These are phyloP conservation scores for Laticauda colubrina DNA, from an alignment of 2,113 vertebrate genomes.

Conservation along the genomic window DNA sequence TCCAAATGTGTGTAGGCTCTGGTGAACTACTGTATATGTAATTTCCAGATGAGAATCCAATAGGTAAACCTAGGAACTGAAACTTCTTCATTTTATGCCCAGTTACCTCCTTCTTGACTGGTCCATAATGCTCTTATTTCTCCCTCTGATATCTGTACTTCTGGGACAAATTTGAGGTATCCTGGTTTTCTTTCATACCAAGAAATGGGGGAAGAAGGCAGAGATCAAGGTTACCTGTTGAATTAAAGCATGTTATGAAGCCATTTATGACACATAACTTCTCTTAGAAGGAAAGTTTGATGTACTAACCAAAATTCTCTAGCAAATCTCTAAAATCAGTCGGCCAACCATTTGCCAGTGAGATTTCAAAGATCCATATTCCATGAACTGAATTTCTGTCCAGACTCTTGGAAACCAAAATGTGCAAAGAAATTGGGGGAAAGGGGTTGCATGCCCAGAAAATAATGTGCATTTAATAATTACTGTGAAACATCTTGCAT, in stretches of 20 bases:
- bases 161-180: not conserved
- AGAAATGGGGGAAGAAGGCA: not conserved
- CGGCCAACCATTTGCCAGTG: not conserved
- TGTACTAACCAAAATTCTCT: not conserved
- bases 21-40: not conserved
- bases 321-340: not conserved
- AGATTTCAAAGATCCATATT: not conserved
- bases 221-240: not conserved
- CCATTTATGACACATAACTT: not conserved
- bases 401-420: not conserved
- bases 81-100: not conserved
- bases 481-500: not conserved
- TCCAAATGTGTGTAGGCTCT: not conserved
- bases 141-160: not conserved
- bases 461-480: constrained; percentile 4
- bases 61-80: not conserved
- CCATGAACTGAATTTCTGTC: not conserved
- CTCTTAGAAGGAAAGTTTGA: not conserved
- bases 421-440: not conserved
- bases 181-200: not conserved
- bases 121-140: not conserved
- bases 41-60: not conserved
- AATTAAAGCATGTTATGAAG: not conserved
- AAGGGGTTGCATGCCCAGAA: not conserved
- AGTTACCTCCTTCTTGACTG: not conserved